These are phyloP conservation scores for Drosophila nannoptera DNA, from an alignment of 1,140 invertebrate genomes.

Conservation along the genomic window DNA sequence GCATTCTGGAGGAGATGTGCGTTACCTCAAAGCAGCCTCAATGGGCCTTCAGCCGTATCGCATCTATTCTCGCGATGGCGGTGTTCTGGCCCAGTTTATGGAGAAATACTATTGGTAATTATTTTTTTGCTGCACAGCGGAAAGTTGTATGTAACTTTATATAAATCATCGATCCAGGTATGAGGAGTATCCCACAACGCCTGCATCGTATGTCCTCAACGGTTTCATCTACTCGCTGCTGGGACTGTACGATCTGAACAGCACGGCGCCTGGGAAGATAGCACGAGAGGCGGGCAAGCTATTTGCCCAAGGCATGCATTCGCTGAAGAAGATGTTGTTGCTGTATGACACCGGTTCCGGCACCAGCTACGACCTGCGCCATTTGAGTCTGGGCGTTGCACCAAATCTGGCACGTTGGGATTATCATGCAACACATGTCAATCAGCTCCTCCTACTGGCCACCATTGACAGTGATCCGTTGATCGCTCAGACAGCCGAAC, in stretches of 20 bases:
- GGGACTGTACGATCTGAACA: constrained; percentile 95
- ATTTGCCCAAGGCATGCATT: constrained; percentile 92
- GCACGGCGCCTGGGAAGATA: constrained; percentile 82
- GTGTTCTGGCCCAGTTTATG: constrained; percentile 91
- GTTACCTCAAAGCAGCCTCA: constrained; percentile 90
- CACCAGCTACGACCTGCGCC: constrained; percentile 97
- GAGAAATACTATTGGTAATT: constrained; percentile 86
- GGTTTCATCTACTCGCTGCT: constrained; percentile 99
- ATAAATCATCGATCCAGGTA: constrained; percentile 84
- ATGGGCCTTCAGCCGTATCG: constrained; percentile 90
- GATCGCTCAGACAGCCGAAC: constrained; percentile 90
- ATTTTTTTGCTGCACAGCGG: background rate
- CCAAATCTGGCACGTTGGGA: constrained; percentile 97
- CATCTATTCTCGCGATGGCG: constrained; percentile 85
- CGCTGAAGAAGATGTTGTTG: constrained; percentile 92
- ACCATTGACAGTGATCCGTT: constrained; percentile 92
- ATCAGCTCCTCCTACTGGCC: constrained; percentile 93
- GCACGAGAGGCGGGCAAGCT: constrained; percentile 86
- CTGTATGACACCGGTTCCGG: constrained; percentile 97
- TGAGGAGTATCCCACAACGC: constrained; percentile 98
- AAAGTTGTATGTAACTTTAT: too few relatives aligned
- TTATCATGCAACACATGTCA: constrained; percentile 98
- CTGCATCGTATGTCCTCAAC: constrained; percentile 97
- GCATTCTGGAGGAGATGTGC: constrained; percentile 86
- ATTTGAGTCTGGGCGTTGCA: constrained; percentile 91